A percentile compares a stretch with the other conserved stretches of the same genome.
Evolutionary conservation across 2,113 vertebrate genomes (phyloP).

Genomic region (Hippocampus guttulatus): DNA sequence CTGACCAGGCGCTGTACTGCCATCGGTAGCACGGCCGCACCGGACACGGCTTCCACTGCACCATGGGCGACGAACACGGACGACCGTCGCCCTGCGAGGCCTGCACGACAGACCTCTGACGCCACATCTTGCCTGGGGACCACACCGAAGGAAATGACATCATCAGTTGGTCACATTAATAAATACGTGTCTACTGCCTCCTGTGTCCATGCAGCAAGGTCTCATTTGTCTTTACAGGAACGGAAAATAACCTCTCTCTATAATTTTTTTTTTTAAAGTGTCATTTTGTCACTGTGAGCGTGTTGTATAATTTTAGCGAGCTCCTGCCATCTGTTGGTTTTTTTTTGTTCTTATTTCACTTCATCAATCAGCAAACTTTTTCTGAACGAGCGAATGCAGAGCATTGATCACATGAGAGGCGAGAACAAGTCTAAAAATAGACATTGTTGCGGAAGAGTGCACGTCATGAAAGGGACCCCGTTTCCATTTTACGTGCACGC

Average conservation of each 20-base stretch:
- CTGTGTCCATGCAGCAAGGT: too few relatives aligned
- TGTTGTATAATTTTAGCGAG: neutral
- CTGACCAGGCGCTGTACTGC: conserved; percentile 88
- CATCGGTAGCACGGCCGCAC: conserved; percentile 92
- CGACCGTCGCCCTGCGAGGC: conserved; percentile 92
- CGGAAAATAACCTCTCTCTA: too few relatives aligned
- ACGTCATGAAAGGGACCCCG: neutral
- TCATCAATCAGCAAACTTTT: conserved; percentile 21
- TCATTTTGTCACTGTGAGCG: neutral
- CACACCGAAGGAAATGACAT: conserved; percentile 13
- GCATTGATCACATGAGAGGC: conserved; percentile 4
- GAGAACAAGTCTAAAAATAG: conserved; percentile 3
- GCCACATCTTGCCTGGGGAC: conserved; percentile 87
- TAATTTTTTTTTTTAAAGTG: neutral
- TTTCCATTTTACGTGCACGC: conserved; percentile 22
- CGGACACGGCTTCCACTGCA: conserved; percentile 93
- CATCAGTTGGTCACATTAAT: neutral
- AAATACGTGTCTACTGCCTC: too few relatives aligned
- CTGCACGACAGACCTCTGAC: conserved; percentile 82
- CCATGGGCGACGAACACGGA: conserved; percentile 84
- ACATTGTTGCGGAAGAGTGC: neutral
- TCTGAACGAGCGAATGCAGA: conserved; percentile 26
- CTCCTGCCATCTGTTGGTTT: neutral
- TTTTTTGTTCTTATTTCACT: conserved; percentile 13
- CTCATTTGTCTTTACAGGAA: too few relatives aligned